Percentiles rank a stretch among this genome's conserved stretches.
phyloP scores from a whole-genome alignment of 2,797 vertebrate genomes.

The Halcyon chelicuti region DNA sequence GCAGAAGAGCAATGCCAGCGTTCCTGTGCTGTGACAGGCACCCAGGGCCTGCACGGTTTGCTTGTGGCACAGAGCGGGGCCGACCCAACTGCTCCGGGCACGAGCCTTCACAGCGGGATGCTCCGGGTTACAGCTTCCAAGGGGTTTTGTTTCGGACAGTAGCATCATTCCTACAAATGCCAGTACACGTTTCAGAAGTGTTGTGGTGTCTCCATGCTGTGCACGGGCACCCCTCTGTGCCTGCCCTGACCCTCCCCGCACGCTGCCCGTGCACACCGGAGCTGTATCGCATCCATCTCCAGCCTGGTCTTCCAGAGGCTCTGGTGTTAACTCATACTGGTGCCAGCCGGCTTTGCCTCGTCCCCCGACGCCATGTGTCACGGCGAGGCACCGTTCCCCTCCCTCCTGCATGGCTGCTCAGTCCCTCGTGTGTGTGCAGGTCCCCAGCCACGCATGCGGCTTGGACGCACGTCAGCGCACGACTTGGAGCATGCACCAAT shows the following conservation, averaged over 20 bases:
- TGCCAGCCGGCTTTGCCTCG: background rate
- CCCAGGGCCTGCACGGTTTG: background rate
- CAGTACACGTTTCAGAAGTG: background rate
- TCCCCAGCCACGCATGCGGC: background rate
- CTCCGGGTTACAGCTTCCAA: background rate
- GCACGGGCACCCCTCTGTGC: background rate
- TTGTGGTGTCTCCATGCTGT: background rate
- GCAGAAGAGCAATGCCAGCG: background rate
- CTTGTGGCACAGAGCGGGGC: background rate
- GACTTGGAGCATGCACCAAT: background rate
- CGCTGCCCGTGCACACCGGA: accelerated
- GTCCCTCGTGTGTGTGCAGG: accelerated
- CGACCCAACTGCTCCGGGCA: background rate
- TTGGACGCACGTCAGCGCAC: background rate
- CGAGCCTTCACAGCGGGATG: accelerated
- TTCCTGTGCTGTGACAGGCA: accelerated
- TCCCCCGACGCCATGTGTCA: accelerated
- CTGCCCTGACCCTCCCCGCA: background rate
- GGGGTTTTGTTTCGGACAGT: background rate
- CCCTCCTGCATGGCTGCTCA: background rate
- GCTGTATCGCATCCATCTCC: accelerated
- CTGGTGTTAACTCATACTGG: accelerated
- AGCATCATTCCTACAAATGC: background rate
- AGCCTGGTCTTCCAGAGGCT: accelerated
- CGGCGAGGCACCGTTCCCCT: background rate